These are phyloP conservation scores for Eunapius fragilis DNA, from an alignment of 37 sponge, comb jelly and placozoan genomes.

Conservation along the genomic window DNA sequence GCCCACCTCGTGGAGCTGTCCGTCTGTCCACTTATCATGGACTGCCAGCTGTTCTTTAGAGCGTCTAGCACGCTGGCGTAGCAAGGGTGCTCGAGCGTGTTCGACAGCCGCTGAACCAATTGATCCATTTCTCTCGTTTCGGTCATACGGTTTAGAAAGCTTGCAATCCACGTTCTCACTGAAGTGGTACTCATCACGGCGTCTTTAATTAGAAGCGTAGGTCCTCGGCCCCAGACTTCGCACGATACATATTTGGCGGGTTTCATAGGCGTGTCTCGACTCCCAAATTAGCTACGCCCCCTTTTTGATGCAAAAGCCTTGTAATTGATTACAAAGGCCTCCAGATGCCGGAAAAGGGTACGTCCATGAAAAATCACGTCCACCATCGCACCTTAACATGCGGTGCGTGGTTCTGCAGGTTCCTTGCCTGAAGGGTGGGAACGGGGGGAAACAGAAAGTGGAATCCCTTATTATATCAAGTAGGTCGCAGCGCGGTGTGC, in stretches of 20 bases:
- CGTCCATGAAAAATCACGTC: not conserved
- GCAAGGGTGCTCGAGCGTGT: not conserved
- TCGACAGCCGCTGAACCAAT: not conserved
- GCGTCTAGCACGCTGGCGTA: not conserved
- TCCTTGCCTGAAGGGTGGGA: constrained; percentile 70
- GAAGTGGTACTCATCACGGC: not conserved
- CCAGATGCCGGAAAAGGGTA: not conserved
- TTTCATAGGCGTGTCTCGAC: not conserved
- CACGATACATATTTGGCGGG: not conserved
- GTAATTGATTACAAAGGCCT: not conserved
- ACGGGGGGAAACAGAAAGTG: constrained; percentile 66
- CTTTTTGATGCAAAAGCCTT: not conserved
- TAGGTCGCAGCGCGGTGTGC: not conserved
- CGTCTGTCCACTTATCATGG: not conserved
- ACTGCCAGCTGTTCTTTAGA: not conserved
- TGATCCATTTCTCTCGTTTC: not conserved
- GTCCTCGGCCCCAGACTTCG: not conserved
- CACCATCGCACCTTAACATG: not conserved
- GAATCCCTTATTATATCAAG: constrained; percentile 90
- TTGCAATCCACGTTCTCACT: not conserved
- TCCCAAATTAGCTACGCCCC: not conserved
- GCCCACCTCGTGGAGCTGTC: not conserved
- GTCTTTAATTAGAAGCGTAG: not conserved
- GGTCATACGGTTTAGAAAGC: not conserved
- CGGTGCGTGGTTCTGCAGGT: not conserved